Evolutionary conservation across 2,888 invertebrate species (phyloP).

Genomic region (Priocnemis perturbator): DNA sequence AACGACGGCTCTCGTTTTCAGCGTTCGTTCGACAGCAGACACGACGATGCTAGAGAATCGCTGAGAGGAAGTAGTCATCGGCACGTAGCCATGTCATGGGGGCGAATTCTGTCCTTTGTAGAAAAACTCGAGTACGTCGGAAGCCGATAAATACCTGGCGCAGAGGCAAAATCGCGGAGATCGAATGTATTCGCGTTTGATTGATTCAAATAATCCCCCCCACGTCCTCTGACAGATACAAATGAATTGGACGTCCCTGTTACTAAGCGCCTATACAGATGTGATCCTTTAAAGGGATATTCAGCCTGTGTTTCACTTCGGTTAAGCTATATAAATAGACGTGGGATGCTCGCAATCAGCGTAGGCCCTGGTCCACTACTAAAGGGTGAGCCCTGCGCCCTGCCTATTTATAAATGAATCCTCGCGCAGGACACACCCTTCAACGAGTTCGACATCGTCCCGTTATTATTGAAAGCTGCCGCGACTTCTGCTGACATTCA

Average conservation of each 20-base stretch:
- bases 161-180: constrained; percentile 45
- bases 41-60: too few relatives aligned
- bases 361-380: constrained; percentile 48
- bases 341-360: constrained; percentile 72
- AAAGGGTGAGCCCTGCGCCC: constrained; percentile 47
- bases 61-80: too few relatives aligned
- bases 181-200: constrained; percentile 62
- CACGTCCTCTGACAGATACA: constrained; percentile 71
- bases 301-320: constrained; percentile 70
- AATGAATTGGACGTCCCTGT: constrained; percentile 70
- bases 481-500: constrained; percentile 25
- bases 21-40: too few relatives aligned
- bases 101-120: constrained; percentile 4
- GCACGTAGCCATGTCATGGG: too few relatives aligned
- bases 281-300: constrained; percentile 75
- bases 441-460: constrained; percentile 51
- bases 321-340: constrained; percentile 74
- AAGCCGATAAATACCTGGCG: constrained; percentile 65
- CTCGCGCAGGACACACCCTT: constrained; percentile 58
- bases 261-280: constrained; percentile 61
- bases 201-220: constrained; percentile 68
- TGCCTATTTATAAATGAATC: constrained; percentile 67
- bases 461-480: constrained; percentile 50
- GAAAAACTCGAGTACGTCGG: constrained; percentile 36
- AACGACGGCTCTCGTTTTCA: too few relatives aligned